Evolutionary conservation across 2,888 invertebrate species (phyloP).

Genomic region (Idaea straminata): DNA sequence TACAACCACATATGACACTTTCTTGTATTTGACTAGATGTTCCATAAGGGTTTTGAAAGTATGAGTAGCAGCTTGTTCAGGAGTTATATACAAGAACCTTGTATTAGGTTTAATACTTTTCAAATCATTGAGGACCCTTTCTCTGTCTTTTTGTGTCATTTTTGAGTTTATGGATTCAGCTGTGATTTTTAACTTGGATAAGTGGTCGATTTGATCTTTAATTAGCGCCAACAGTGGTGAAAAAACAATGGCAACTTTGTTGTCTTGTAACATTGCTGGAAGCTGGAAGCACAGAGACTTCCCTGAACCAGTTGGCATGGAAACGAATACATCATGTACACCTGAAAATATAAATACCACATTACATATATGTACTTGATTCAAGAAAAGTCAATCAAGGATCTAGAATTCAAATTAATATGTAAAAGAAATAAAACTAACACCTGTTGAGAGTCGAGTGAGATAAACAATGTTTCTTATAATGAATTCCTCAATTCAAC

Average conservation of each 20-base stretch:
- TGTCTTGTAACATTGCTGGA: constrained; percentile 91
- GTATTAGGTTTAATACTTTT: constrained; percentile 86
- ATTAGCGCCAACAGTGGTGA: constrained; percentile 98
- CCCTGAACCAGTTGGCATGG: constrained; percentile 99
- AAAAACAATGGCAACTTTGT: constrained; percentile 94
- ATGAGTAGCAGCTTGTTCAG: constrained; percentile 94
- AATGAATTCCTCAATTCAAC: too few relatives aligned
- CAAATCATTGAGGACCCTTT: constrained; percentile 88
- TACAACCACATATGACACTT: constrained; percentile 93
- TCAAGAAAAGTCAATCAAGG: not conserved
- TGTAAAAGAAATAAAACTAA: too few relatives aligned
- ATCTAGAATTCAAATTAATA: constrained; percentile 2
- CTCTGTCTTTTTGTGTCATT: constrained; percentile 87
- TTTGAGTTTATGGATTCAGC: constrained; percentile 97
- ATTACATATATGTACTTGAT: not conserved
- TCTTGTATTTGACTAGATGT: constrained; percentile 85
- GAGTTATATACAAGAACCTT: constrained; percentile 95
- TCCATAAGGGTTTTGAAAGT: constrained; percentile 85
- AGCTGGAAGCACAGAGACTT: constrained; percentile 98
- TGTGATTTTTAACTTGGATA: constrained; percentile 86
- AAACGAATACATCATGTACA: constrained; percentile 94
- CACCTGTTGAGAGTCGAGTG: too few relatives aligned
- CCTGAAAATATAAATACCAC: constrained; percentile 73
- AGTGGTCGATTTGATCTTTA: constrained; percentile 96
- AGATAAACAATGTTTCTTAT: too few relatives aligned